Base-by-base conservation (phyloP, 2,797 vertebrate species). In the Urocyon cinereoargenteus region DNA sequence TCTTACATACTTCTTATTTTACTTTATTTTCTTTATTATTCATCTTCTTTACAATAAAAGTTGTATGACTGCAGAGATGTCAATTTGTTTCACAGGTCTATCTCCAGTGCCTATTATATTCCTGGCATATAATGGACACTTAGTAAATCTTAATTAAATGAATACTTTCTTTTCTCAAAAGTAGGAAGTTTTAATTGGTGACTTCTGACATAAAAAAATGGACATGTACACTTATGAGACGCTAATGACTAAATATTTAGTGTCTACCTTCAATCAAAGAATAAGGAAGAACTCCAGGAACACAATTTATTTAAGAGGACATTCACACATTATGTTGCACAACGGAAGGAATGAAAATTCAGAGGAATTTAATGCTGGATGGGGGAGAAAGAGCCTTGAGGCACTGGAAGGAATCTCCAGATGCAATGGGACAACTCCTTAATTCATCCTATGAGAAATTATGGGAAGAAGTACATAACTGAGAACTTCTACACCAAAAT, bases 391-490 rank as follows among this genome's bases (percentile, higher is more conserved):
- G 21, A 75, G 13, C 5, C 22, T 40, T 12, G 34, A 8, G 8
- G 7, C 15, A 49, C 57, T 5, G 15, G 51, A 78, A 6, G 7
- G 3, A 81, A 34, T 18, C 2, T 96, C 49, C 11, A 34, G 57
- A 28, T 81, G 9, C 28, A 94, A n/a, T 36, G 55, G 9, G 2
- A 53, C 73, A 62, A 78, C 36, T 88, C 77, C 12, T 13, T 93
- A 72, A 85, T 83, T n/a, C 4, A 86, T 36, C 24, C 14, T 31
- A 11, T 64, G 22, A 94, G 22, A 94, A 84, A 85, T 55, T 36
- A 75, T n/a, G 87, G 62, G 61, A 88, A 97, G 75, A 86, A 7
- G 0, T 68, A 91, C 45, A 49, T 57, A 92, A 96, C 18, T 84
- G 85, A 79, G 40, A 68, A 53, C 1, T 94, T 68, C 72, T 14